Evolutionary conservation across 1,140 invertebrate genomes (phyloP).

Genomic region (Holotrichia oblita): DNA sequence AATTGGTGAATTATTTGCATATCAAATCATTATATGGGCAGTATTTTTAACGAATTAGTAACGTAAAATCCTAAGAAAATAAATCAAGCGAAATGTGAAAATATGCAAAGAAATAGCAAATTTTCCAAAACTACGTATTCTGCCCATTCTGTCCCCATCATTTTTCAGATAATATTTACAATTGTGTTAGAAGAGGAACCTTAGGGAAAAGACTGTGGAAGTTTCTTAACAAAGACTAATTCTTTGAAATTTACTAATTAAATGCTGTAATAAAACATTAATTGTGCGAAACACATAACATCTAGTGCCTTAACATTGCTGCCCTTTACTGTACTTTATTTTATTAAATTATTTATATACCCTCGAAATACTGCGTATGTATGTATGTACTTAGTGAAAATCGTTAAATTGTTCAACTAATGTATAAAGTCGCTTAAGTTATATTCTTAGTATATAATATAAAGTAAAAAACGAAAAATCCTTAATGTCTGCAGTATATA

Average conservation of each 20-base stretch:
- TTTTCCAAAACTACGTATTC: background rate
- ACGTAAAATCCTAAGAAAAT: background rate
- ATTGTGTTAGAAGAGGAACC: background rate
- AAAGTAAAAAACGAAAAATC: background rate
- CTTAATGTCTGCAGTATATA: conserved; percentile 24
- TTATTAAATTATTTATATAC: conserved; percentile 21
- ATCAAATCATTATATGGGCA: background rate
- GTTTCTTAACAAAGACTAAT: conserved; percentile 21
- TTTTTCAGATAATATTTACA: background rate
- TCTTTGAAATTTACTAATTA: conserved; percentile 20
- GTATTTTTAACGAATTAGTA: background rate
- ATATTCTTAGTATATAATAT: background rate
- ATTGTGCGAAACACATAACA: background rate
- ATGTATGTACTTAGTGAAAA: conserved; percentile 25
- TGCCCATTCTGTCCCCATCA: background rate
- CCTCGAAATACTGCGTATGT: background rate
- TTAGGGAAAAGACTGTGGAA: background rate
- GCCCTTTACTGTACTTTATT: background rate
- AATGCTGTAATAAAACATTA: background rate
- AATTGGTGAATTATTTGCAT: conserved; percentile 24
- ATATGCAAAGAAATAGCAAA: background rate
- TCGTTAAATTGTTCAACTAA: conserved; percentile 26
- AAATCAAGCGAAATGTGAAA: background rate
- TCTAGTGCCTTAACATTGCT: conserved; percentile 20
- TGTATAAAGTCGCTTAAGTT: conserved; percentile 32